Conservation (phyloP, 2,797 vertebrate species). For the Rhabdophis nuchalis region DNA sequence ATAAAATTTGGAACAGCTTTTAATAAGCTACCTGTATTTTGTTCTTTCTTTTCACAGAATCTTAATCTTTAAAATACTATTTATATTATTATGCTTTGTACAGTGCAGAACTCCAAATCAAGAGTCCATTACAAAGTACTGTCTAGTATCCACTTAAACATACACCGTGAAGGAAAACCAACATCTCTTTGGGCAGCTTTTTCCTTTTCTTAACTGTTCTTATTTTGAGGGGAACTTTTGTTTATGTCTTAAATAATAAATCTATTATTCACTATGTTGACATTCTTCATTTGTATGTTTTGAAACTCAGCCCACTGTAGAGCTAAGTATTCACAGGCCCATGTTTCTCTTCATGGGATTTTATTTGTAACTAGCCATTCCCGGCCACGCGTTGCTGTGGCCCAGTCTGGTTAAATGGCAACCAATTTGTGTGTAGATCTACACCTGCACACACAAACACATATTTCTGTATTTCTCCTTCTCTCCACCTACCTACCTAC, state of each 20-base stretch:
- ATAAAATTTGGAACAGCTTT: conserved; percentile 68
- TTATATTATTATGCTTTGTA: not conserved
- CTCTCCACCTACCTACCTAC: too few relatives aligned
- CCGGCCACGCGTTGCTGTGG: too few relatives aligned
- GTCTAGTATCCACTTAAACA: not conserved
- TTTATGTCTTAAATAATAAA: not conserved
- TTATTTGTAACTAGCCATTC: not conserved
- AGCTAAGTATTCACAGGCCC: not conserved
- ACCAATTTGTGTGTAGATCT: too few relatives aligned
- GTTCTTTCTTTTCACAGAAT: conserved; percentile 15
- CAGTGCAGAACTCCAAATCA: not conserved
- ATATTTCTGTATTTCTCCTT: too few relatives aligned
- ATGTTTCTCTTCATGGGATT: not conserved
- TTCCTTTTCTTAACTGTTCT: not conserved
- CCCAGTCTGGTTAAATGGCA: too few relatives aligned
- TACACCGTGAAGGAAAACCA: not conserved
- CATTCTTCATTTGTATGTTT: not conserved
- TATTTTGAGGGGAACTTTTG: not conserved
- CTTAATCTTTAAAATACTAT: not conserved
- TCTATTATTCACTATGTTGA: not conserved
- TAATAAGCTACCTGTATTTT: conserved; percentile 38
- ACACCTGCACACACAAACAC: too few relatives aligned
- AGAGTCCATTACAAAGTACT: not conserved
- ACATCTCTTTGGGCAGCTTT: not conserved
- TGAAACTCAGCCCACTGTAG: not conserved